phyloP scores from a whole-genome alignment of 64 coral and sea anemone species.

The Astreopora myriophthalma region DNA sequence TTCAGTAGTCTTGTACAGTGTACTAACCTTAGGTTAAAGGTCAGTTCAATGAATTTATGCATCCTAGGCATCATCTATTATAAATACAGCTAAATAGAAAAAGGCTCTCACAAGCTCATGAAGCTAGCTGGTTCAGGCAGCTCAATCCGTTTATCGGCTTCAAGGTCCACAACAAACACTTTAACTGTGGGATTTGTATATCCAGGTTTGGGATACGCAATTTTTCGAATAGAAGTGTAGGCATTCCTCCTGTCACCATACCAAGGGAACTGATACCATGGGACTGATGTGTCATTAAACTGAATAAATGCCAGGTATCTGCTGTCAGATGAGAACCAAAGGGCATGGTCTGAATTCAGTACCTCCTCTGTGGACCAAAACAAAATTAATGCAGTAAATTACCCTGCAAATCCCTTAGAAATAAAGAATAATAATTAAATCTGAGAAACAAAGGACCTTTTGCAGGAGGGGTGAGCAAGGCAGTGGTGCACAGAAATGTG shows the following conservation, averaged over 20 bases:
- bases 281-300: constrained; percentile 68
- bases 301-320: constrained; percentile 43
- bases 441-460: too few species aligned
- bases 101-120: constrained; percentile 49
- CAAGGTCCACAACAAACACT: constrained; percentile 46
- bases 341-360: constrained; percentile 29
- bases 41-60: too few species aligned
- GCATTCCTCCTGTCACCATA: constrained; percentile 37
- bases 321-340: constrained; percentile 62
- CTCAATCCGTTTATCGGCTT: background rate
- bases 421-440: too few species aligned
- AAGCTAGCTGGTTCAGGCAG: constrained; percentile 16
- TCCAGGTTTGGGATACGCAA: constrained; percentile 84
- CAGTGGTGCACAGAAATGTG: too few species aligned
- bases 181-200: constrained; percentile 43
- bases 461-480: too few species aligned
- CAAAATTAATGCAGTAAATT: background rate
- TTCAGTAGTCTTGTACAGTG: too few species aligned
- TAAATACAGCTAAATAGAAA: background rate
- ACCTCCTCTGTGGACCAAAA: constrained; percentile 70
- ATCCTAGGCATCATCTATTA: too few species aligned
- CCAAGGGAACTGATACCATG: constrained; percentile 41
- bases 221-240: constrained; percentile 63
- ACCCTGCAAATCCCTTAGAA: background rate
- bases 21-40: too few species aligned